Conservation (phyloP, 30 jellyfish, hydroid and myxozoan species). For the Catostylus mosaicus region DNA sequence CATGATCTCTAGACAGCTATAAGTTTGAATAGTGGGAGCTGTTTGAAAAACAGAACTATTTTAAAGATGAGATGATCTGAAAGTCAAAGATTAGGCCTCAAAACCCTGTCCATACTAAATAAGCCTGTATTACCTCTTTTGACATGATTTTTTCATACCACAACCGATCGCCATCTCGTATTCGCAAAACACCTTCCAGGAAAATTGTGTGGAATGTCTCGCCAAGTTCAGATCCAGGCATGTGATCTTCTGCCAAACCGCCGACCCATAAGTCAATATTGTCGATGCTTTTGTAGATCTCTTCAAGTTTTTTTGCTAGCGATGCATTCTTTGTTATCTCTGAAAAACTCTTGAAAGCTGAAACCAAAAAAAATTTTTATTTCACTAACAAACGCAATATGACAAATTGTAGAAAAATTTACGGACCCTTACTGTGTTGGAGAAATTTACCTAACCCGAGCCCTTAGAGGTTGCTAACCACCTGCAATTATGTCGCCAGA, state of each 20-base stretch:
- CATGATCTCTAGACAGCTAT: too few species aligned
- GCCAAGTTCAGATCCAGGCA: conserved; percentile 88
- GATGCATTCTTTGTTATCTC: conserved; percentile 74
- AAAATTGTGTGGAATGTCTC: conserved; percentile 86
- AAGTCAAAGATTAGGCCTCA: too few species aligned
- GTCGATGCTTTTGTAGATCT: conserved; percentile 73
- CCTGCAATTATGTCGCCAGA: too few species aligned
- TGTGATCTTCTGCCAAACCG: conserved; percentile 96
- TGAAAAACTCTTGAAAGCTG: conserved; percentile 62
- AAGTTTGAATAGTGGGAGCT: too few species aligned
- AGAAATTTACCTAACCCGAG: too few species aligned
- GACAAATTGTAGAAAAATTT: too few species aligned
- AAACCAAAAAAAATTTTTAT: conserved; percentile 1
- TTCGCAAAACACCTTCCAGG: conserved; percentile 73
- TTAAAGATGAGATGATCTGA: too few species aligned
- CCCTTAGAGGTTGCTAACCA: too few species aligned
- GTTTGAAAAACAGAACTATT: too few species aligned
- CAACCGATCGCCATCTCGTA: conserved; percentile 96
- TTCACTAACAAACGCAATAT: too few species aligned
- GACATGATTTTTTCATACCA: conserved; percentile 87
- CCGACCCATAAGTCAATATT: conserved; percentile 98
- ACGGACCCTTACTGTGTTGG: too few species aligned
- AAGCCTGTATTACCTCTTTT: conserved; percentile 85
- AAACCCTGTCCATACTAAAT: too few species aligned
- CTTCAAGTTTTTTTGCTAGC: conserved; percentile 60